Conservation (phyloP, 2,888 invertebrate genomes). For the Trichogramma evanescens region DNA sequence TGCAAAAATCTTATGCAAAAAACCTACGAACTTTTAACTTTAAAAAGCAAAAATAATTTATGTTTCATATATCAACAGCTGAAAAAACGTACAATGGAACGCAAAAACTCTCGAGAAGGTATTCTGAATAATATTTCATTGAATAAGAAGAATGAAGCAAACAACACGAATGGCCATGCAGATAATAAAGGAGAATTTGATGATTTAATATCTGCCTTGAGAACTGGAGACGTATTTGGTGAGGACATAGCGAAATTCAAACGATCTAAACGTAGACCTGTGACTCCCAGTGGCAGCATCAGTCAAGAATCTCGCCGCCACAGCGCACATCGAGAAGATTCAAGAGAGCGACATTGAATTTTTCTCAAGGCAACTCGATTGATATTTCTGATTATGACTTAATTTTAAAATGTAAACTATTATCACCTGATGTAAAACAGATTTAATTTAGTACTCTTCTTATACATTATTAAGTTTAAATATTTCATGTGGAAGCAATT, state of each 20-base stretch:
- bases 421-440: not conserved
- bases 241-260: conserved; percentile 93
- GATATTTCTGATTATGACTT: not conserved
- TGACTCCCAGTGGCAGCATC: conserved; percentile 46
- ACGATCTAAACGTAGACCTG: conserved; percentile 62
- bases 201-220: conserved; percentile 86
- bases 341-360: conserved; percentile 54
- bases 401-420: not conserved
- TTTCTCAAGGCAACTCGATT: not conserved
- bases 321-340: conserved; percentile 61
- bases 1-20: too few relatives aligned
- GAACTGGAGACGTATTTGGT: conserved; percentile 92
- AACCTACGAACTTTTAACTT: conserved; percentile 10
- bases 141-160: conserved; percentile 55
- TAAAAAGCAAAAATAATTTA: too few relatives aligned
- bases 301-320: conserved; percentile 56
- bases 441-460: conserved; percentile 11
- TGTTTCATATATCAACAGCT: conserved; percentile 47
- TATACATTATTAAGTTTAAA: conserved; percentile 4
- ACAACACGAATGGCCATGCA: conserved; percentile 56
- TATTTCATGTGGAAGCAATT: too few relatives aligned
- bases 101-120: conserved; percentile 74
- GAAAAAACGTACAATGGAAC: conserved; percentile 79
- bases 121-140: conserved; percentile 69
- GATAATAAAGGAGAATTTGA: conserved; percentile 85